phyloP scores from a whole-genome alignment of 2,113 vertebrate genomes.

The Hippocampus zosterae region DNA sequence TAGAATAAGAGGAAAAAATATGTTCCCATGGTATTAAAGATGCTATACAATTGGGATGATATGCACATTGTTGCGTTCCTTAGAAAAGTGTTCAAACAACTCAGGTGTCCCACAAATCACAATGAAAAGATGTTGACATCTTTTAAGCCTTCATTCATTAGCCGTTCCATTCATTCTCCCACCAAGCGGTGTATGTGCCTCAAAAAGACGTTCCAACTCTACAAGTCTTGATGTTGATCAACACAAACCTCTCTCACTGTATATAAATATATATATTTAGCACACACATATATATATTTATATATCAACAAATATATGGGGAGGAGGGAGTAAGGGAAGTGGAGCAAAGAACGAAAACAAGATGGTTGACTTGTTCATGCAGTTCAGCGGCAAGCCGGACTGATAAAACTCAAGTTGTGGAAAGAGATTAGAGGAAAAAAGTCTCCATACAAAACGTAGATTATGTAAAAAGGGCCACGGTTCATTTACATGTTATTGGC shows the following conservation, averaged over 20 bases:
- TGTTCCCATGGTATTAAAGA: conserved; percentile 96
- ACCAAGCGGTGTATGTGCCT: conserved; percentile 40
- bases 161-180: conserved; percentile 76
- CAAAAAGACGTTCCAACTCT: conserved; percentile 70
- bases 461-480: conserved; percentile 93
- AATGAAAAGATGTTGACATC: conserved; percentile 74
- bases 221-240: conserved; percentile 71
- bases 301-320: conserved; percentile 55
- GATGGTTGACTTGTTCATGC: conserved; percentile 82
- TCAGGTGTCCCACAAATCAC: conserved; percentile 74
- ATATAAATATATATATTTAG: conserved; percentile 44
- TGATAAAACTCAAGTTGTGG: conserved; percentile 81
- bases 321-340: conserved; percentile 13
- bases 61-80: conserved; percentile 86
- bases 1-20: conserved; percentile 68
- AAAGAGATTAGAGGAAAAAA: conserved; percentile 90
- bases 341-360: conserved; percentile 48
- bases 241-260: conserved; percentile 72
- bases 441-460: conserved; percentile 89
- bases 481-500: conserved; percentile 94
- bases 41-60: conserved; percentile 97
- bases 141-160: conserved; percentile 70
- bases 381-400: conserved; percentile 77
- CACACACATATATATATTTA: conserved; percentile 45
- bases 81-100: conserved; percentile 52